Conservation (phyloP, 2,797 vertebrate genomes). For the Neosilurus mollespiculum region DNA sequence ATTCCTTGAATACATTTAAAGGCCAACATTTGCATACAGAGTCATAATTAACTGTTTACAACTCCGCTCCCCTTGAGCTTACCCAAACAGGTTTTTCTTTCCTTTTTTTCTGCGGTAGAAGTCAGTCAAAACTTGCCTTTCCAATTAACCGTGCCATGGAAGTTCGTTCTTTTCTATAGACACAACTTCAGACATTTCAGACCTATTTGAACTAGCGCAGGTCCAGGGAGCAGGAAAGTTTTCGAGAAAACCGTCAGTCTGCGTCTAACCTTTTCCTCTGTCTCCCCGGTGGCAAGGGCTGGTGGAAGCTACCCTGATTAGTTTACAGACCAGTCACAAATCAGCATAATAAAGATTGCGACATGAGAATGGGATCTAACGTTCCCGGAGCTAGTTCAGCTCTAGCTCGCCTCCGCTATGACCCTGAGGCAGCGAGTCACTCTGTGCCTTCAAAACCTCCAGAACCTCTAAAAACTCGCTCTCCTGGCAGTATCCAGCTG, state of each 20-base stretch:
- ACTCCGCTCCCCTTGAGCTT: constrained; percentile 53
- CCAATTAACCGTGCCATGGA: constrained; percentile 55
- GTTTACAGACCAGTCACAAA: constrained; percentile 73
- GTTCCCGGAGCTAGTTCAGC: constrained; percentile 72
- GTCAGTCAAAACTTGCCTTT: constrained; percentile 64
- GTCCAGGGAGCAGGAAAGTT: constrained; percentile 48
- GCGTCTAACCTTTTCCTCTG: constrained; percentile 69
- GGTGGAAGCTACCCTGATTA: constrained; percentile 69
- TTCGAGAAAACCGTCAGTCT: constrained; percentile 50
- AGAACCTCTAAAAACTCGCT: background rate
- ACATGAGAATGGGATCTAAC: constrained; percentile 75
- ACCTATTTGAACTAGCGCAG: constrained; percentile 37
- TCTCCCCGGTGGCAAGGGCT: constrained; percentile 63
- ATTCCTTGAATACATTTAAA: constrained; percentile 76
- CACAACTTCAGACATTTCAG: constrained; percentile 34
- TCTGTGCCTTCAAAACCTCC: constrained; percentile 58
- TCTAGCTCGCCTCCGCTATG: constrained; percentile 65
- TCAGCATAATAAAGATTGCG: constrained; percentile 73
- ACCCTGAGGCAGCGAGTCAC: constrained; percentile 77
- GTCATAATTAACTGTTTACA: constrained; percentile 68
- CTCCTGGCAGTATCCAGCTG: constrained; percentile 11
- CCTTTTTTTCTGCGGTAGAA: constrained; percentile 49
- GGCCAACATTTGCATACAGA: constrained; percentile 78
- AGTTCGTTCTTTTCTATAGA: constrained; percentile 13
- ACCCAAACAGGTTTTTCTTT: constrained; percentile 26